Evolutionary conservation across 2,888 invertebrate species (phyloP).

Genomic region (Glyphotaelius pellucidus): DNA sequence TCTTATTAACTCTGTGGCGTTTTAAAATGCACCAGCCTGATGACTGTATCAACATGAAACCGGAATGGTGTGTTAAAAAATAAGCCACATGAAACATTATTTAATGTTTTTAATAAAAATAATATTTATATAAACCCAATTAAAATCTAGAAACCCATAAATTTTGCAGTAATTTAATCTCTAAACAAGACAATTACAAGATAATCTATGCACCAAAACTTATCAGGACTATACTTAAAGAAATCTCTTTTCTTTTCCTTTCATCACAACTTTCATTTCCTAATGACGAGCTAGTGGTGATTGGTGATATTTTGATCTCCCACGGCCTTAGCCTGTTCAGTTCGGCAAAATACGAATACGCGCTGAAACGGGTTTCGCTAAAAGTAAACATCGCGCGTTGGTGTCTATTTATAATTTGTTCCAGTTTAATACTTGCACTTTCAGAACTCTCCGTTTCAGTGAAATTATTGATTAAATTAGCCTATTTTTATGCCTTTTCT

Average conservation of each 20-base stretch:
- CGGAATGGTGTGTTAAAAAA: too few relatives aligned
- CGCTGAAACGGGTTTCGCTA: slow-evolving; percentile 12
- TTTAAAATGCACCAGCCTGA: not conserved
- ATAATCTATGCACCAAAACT: not conserved
- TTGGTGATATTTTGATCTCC: slow-evolving; percentile 3
- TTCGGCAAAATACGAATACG: slow-evolving; percentile 1
- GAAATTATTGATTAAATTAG: not conserved
- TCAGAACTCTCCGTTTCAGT: slow-evolving; percentile 13
- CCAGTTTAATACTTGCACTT: not conserved
- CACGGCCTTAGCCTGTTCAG: not conserved
- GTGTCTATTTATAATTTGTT: slow-evolving; percentile 4
- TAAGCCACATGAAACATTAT: not conserved
- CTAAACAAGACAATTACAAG: not conserved
- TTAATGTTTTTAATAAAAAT: not conserved
- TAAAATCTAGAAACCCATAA: not conserved
- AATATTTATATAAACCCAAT: not conserved
- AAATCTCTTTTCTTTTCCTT: not conserved
- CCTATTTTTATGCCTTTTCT: not conserved
- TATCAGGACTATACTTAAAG: not conserved
- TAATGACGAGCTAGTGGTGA: not conserved
- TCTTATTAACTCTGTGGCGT: not conserved
- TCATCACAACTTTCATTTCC: slow-evolving; percentile 8
- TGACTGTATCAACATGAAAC: not conserved
- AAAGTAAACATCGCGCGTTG: not conserved
- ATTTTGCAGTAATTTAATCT: not conserved